Conservation (phyloP, 2,113 vertebrate species). For the Nothocercus julius region DNA sequence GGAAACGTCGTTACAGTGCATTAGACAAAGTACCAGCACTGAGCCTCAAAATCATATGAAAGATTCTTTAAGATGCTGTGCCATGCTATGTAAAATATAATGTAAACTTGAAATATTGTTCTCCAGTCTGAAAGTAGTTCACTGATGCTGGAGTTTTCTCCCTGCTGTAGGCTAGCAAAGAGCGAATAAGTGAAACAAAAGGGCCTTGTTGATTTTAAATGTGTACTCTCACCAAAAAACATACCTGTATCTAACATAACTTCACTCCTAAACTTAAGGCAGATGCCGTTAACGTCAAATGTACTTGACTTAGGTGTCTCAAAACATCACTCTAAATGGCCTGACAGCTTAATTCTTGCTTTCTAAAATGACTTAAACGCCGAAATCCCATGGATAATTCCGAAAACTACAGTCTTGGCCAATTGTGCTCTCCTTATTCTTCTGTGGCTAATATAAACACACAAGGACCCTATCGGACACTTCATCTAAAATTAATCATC, state of each 20-base stretch:
- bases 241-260: background rate
- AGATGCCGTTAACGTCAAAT: conserved; percentile 13
- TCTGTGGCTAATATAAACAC: conserved; percentile 34
- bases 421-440: conserved; percentile 11
- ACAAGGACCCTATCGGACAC: background rate
- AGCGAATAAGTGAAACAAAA: conserved; percentile 15
- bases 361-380: conserved; percentile 12
- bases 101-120: background rate
- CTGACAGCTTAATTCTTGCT: conserved; percentile 4
- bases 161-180: background rate
- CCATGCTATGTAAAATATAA: background rate
- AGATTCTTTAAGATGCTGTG: background rate
- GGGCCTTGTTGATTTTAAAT: background rate
- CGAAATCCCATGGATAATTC: background rate
- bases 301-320: conserved; percentile 2
- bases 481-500: conserved; percentile 52
- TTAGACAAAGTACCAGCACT: conserved; percentile 13
- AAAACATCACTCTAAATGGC: background rate
- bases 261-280: background rate
- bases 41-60: conserved; percentile 17
- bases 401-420: background rate
- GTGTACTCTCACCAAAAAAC: background rate
- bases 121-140: background rate
- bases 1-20: background rate
- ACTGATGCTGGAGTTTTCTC: background rate